A percentile compares a stretch with the other conserved stretches of the same genome.
phyloP scores from a whole-genome alignment of 2,797 vertebrate genomes.

The Gadopsis marmoratus region DNA sequence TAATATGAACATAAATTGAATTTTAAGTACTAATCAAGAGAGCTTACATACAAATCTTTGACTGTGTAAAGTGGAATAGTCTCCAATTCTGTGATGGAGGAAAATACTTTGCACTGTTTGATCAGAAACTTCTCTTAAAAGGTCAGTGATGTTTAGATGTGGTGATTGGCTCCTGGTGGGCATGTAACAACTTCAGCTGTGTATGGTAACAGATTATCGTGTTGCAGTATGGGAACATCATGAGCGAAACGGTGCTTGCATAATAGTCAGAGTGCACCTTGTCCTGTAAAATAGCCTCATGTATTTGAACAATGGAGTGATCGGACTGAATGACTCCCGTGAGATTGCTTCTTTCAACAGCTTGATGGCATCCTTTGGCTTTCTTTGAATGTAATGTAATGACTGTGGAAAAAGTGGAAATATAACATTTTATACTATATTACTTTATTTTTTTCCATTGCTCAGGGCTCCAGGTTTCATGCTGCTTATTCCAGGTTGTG shows the following conservation, averaged over 20 bases:
- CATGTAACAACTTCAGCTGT: neutral
- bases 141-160: too few relatives aligned
- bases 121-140: neutral
- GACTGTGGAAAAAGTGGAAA: conserved; percentile 7
- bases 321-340: neutral
- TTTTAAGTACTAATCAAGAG: neutral
- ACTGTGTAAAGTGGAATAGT: neutral
- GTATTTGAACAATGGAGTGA: neutral
- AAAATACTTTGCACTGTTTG: neutral
- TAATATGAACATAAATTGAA: neutral
- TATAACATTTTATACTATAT: neutral
- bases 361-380: neutral
- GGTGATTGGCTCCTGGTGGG: neutral
- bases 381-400: conserved; percentile 2
- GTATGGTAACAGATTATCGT: neutral
- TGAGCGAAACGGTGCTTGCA: neutral
- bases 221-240: neutral
- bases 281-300: neutral
- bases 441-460: neutral
- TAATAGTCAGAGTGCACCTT: neutral
- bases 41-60: neutral
- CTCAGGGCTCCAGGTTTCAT: neutral
- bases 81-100: neutral
- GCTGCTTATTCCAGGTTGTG: conserved; percentile 2
- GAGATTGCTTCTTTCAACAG: neutral